A percentile compares a stretch with the other conserved stretches of the same genome.
Conservation (phyloP, 1,140 invertebrate genomes). For the Tyrophagus putrescentiae region DNA sequence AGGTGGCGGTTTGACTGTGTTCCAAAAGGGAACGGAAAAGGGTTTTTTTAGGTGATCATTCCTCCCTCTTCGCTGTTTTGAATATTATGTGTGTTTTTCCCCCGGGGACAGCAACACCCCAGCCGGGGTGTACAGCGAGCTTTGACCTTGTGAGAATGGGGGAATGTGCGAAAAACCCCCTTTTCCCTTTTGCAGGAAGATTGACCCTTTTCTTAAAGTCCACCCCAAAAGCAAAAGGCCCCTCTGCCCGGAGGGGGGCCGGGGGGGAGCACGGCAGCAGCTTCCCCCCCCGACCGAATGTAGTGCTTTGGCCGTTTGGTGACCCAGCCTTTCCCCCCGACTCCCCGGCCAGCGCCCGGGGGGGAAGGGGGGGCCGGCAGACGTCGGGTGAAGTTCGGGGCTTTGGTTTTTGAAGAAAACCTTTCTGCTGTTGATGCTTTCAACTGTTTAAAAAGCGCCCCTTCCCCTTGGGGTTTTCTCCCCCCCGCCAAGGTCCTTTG, state of each 20-base stretch:
- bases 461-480: too few relatives aligned
- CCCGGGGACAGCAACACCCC: too few relatives aligned
- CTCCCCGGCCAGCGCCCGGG: constrained; percentile 60
- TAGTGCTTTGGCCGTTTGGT: constrained; percentile 69
- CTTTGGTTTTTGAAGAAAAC: background rate
- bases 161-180: constrained; percentile 91
- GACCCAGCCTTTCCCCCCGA: constrained; percentile 52
- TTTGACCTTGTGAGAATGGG: constrained; percentile 78
- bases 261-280: constrained; percentile 75
- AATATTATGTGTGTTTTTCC: background rate
- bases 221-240: constrained; percentile 81
- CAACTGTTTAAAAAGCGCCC: too few relatives aligned
- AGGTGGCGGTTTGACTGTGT: constrained; percentile 48
- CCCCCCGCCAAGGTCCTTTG: too few relatives aligned
- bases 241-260: constrained; percentile 72
- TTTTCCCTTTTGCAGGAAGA: constrained; percentile 80
- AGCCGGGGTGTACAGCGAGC: too few relatives aligned
- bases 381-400: too few relatives aligned
- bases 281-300: constrained; percentile 75
- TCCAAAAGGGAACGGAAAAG: background rate
- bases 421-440: too few relatives aligned
- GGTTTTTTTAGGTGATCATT: background rate
- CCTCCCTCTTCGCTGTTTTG: background rate
- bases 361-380: constrained; percentile 64
- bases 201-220: constrained; percentile 66